phyloP scores from a whole-genome alignment of 2,113 vertebrate species.

The Amazona guildingii region DNA sequence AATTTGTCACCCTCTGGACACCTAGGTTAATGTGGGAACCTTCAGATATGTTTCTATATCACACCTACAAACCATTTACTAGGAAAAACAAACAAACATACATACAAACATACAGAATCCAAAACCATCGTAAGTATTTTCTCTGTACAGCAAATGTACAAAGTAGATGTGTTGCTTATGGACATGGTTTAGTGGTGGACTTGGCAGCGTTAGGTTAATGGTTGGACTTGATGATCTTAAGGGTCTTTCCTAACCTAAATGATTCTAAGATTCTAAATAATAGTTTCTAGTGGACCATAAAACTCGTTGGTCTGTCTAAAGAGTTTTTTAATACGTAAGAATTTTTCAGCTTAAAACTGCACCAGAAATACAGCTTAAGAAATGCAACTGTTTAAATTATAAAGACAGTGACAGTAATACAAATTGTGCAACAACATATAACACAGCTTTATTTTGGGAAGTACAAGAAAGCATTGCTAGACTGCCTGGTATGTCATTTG shows the following conservation, averaged over 20 bases:
- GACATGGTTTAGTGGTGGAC: neutral
- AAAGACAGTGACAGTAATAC: neutral
- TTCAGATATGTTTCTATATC: neutral
- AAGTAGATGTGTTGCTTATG: neutral
- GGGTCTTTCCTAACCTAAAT: neutral
- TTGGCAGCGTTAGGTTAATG: neutral
- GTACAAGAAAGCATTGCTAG: neutral
- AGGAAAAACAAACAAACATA: neutral
- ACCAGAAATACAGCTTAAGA: neutral
- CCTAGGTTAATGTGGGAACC: neutral
- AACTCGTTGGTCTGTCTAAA: neutral
- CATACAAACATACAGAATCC: neutral
- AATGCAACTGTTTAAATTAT: neutral
- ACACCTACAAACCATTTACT: neutral
- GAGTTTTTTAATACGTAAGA: neutral
- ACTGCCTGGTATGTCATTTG: slow-evolving; percentile 13
- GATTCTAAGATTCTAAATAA: neutral
- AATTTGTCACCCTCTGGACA: neutral
- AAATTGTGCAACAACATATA: neutral
- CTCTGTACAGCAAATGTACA: neutral
- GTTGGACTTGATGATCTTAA: neutral
- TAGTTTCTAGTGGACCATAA: neutral
- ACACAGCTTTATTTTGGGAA: slow-evolving; percentile 34
- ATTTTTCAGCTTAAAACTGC: neutral
- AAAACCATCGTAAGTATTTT: neutral